Percentiles rank a stretch among this genome's conserved stretches.
These are phyloP conservation scores for Drosophila phalerata DNA, from an alignment of 2,888 invertebrate species.

Conservation along the genomic window DNA sequence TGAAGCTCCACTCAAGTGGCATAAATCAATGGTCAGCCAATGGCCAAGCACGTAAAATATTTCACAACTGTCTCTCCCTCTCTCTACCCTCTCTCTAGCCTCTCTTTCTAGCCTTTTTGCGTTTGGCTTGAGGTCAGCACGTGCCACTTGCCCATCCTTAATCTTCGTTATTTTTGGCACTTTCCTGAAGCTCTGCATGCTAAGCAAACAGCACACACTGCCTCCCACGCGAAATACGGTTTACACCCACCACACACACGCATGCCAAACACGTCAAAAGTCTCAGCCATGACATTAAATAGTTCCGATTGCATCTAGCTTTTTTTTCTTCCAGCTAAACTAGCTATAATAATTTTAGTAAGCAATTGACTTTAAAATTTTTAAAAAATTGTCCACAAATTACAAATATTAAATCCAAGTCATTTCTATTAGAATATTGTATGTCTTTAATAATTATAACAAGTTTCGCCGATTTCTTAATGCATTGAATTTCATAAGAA, in stretches of 20 bases:
- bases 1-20: constrained; percentile 76
- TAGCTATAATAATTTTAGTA: neutral
- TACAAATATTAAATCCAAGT: too few relatives aligned
- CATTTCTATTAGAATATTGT: too few relatives aligned
- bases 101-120: neutral
- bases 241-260: constrained; percentile 19
- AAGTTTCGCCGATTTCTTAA: too few relatives aligned
- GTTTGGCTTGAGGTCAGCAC: constrained; percentile 67
- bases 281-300: constrained; percentile 34
- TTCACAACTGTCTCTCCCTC: constrained; percentile 53
- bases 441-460: too few relatives aligned
- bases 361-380: neutral
- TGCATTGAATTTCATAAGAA: too few relatives aligned
- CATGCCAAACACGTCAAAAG: constrained; percentile 57
- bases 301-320: constrained; percentile 17
- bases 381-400: too few relatives aligned
- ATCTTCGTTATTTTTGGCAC: constrained; percentile 83
- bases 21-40: constrained; percentile 78
- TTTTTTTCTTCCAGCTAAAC: constrained; percentile 33
- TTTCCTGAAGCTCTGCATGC: constrained; percentile 77
- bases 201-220: constrained; percentile 62
- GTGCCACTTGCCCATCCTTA: constrained; percentile 77
- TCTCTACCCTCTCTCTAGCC: neutral
- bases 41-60: constrained; percentile 77
- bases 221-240: constrained; percentile 9